These are phyloP conservation scores for Baccha elongata DNA, from an alignment of 2,888 invertebrate genomes.

Conservation along the genomic window DNA sequence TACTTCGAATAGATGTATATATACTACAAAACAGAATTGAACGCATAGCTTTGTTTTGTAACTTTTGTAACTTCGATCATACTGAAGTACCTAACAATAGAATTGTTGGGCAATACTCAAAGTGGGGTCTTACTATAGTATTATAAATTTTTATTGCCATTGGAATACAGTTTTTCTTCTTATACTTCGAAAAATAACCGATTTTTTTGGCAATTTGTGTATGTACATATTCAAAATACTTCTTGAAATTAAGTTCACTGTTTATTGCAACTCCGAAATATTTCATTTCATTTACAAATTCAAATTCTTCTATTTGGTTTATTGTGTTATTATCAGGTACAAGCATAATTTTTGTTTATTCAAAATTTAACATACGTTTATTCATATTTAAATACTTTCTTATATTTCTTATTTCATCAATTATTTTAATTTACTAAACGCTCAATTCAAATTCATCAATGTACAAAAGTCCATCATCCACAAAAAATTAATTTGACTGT, in stretches of 20 bases:
- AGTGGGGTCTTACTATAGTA: background rate
- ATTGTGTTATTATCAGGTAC: background rate
- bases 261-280: conserved; percentile 9
- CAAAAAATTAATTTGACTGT: too few relatives aligned
- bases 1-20: too few relatives aligned
- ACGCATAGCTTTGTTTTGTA: conserved; percentile 11
- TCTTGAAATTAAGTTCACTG: conserved; percentile 4
- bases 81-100: conserved; percentile 8
- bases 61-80: conserved; percentile 1
- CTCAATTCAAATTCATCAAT: too few relatives aligned
- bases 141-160: background rate
- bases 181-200: background rate
- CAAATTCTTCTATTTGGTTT: background rate
- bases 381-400: too few relatives aligned
- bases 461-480: too few relatives aligned
- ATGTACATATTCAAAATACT: background rate
- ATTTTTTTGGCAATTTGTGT: conserved; percentile 1
- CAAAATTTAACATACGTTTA: too few relatives aligned
- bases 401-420: too few relatives aligned
- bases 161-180: background rate
- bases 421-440: too few relatives aligned
- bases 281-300: conserved; percentile 3
- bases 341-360: too few relatives aligned
- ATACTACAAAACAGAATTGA: conserved; percentile 1
- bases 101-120: conserved; percentile 10